These are phyloP conservation scores for Peucedramus taeniatus DNA, from an alignment of 2,113 vertebrate genomes.

Conservation along the genomic window DNA sequence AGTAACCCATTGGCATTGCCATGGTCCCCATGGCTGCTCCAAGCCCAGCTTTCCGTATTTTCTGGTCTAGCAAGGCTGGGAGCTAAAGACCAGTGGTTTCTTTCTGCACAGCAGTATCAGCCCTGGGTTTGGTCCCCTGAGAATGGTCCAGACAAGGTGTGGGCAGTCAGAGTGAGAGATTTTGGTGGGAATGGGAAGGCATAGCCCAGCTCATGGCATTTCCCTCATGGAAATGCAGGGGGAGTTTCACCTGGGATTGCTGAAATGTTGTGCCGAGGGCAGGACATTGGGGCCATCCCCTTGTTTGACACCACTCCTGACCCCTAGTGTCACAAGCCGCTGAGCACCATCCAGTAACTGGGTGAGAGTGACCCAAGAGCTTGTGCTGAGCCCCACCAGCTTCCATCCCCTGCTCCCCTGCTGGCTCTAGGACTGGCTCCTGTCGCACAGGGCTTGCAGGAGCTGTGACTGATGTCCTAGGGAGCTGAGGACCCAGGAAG, in stretches of 20 bases:
- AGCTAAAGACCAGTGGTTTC: background rate
- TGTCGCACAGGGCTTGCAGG: background rate
- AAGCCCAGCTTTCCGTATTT: background rate
- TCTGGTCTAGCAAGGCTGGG: background rate
- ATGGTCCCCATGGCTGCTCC: accelerated
- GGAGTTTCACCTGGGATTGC: background rate
- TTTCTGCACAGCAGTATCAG: background rate
- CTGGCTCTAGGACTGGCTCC: background rate
- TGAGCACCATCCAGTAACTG: background rate
- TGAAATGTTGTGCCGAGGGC: background rate
- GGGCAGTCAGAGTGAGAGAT: no score
- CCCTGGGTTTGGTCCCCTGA: background rate
- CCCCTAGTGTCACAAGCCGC: background rate
- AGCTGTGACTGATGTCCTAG: background rate
- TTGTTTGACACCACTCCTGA: background rate
- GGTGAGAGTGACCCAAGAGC: background rate
- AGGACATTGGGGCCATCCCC: background rate
- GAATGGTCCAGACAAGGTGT: background rate
- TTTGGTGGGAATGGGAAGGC: background rate
- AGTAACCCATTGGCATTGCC: accelerated
- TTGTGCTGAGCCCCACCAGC: background rate
- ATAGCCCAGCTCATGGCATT: background rate
- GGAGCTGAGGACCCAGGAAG: background rate
- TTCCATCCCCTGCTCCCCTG: background rate
- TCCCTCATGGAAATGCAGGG: accelerated